phyloP scores from a whole-genome alignment of 2,797 vertebrate genomes.

The Girardinus metallicus region DNA sequence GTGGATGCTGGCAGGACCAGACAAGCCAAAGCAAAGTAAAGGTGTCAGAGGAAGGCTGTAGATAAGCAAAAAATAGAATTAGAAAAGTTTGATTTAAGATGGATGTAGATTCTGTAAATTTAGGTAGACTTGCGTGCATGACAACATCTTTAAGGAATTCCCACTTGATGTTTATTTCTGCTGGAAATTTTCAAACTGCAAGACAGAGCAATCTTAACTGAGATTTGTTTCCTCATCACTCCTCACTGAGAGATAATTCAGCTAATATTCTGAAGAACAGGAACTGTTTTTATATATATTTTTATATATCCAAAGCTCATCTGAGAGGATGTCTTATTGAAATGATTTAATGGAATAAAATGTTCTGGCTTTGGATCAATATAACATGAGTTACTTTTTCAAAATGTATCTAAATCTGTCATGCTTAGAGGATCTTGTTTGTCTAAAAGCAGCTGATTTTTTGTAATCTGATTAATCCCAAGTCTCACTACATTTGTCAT shows the following conservation, averaged over 20 bases:
- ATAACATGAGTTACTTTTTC: constrained; percentile 8
- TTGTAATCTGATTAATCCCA: background rate
- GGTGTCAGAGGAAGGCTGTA: constrained; percentile 61
- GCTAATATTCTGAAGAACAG: constrained; percentile 40
- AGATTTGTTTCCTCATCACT: constrained; percentile 51
- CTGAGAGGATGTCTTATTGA: constrained; percentile 28
- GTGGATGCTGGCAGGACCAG: constrained; percentile 71
- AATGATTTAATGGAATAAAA: constrained; percentile 23
- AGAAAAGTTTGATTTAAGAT: constrained; percentile 58
- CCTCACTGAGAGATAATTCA: constrained; percentile 29
- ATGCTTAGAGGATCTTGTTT: background rate
- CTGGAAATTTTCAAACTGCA: constrained; percentile 11
- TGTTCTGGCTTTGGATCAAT: constrained; percentile 9
- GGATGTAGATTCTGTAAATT: constrained; percentile 15
- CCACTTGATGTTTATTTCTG: constrained; percentile 32
- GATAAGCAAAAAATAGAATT: constrained; percentile 62
- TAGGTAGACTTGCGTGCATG: constrained; percentile 25
- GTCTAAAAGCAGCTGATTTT: background rate
- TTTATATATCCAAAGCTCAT: constrained; percentile 25
- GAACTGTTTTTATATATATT: constrained; percentile 37
- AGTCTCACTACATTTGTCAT: background rate
- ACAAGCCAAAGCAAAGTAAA: constrained; percentile 67
- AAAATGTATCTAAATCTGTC: constrained; percentile 12
- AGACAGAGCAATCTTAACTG: constrained; percentile 15
- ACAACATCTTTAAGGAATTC: constrained; percentile 49